A percentile compares a stretch with the other conserved stretches of the same genome.
phyloP scores from a whole-genome alignment of 2,888 invertebrate genomes.

The Lissocephala sabroskyi region DNA sequence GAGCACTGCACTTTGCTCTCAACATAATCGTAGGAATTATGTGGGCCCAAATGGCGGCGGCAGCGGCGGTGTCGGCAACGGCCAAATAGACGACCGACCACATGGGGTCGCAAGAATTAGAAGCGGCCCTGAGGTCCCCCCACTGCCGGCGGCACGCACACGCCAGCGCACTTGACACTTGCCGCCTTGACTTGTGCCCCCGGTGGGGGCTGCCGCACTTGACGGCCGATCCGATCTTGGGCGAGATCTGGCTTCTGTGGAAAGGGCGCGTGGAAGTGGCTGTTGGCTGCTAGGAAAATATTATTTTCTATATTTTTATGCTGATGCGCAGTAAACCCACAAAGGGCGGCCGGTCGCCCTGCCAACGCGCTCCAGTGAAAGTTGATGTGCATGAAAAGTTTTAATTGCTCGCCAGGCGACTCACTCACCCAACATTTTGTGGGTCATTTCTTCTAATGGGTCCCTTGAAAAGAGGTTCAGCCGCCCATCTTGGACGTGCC shows the following conservation, averaged over 20 bases:
- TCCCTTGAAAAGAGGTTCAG: constrained; percentile 23
- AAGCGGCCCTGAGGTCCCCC: constrained; percentile 17
- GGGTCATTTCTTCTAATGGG: constrained; percentile 50
- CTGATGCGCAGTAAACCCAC: constrained; percentile 24
- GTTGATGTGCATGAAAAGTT: constrained; percentile 63
- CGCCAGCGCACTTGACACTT: constrained; percentile 52
- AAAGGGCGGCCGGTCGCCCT: constrained; percentile 2
- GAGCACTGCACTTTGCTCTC: constrained; percentile 56
- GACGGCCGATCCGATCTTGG: constrained; percentile 40
- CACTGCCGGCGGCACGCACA: constrained; percentile 19
- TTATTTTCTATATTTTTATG: constrained; percentile 42
- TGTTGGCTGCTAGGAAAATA: constrained; percentile 62
- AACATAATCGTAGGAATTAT: constrained; percentile 55
- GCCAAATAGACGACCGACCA: no score
- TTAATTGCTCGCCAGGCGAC: constrained; percentile 62
- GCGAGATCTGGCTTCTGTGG: constrained; percentile 49
- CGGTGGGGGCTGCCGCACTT: constrained; percentile 22
- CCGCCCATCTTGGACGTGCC: constrained; percentile 9
- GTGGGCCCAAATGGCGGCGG: constrained; percentile 24
- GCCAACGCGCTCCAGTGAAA: constrained; percentile 49
- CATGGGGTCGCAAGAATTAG: no score
- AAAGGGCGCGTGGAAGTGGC: constrained; percentile 37
- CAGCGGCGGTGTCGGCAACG: no score
- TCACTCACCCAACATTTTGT: no score
- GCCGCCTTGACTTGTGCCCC: constrained; percentile 54